Conservation (phyloP, 2,797 vertebrate genomes). For the Microchirus variegatus region DNA sequence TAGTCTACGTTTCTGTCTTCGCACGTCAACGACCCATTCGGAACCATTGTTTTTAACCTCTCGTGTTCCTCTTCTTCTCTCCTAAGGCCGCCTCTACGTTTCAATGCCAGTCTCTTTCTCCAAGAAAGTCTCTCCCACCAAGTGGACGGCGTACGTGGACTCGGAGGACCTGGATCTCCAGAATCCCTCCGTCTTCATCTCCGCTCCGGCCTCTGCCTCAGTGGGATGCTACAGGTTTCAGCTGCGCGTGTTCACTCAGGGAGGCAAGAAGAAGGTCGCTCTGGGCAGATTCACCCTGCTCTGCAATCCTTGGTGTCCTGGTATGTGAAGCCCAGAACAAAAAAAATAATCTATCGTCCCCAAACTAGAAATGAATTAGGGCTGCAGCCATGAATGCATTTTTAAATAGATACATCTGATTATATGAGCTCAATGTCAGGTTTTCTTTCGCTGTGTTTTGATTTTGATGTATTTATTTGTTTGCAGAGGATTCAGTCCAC, state of each 20-base stretch:
- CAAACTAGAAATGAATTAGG: too few species aligned
- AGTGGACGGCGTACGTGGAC: constrained; percentile 71
- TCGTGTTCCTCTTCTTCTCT: not conserved
- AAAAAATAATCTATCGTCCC: not conserved
- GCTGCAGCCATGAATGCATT: too few species aligned
- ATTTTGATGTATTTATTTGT: not conserved
- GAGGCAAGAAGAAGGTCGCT: not conserved
- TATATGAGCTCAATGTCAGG: not conserved
- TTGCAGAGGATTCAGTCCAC: constrained; percentile 77
- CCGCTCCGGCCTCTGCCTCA: constrained; percentile 59
- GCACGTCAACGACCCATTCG: too few species aligned
- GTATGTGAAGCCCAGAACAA: constrained; percentile 67
- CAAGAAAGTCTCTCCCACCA: constrained; percentile 2
- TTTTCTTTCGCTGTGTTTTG: not conserved
- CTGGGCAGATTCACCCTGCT: constrained; percentile 70
- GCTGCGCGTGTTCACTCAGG: constrained; percentile 36
- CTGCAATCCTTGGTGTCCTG: constrained; percentile 81
- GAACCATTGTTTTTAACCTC: not conserved
- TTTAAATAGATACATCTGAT: not conserved
- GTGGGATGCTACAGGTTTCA: constrained; percentile 74
- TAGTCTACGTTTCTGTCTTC: constrained; percentile 29
- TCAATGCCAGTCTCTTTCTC: constrained; percentile 61
- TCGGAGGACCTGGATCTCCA: constrained; percentile 11
- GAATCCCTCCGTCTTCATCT: constrained; percentile 62
- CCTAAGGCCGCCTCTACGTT: constrained; percentile 60